A percentile compares a stretch with the other conserved stretches of the same genome.
These are phyloP conservation scores for Coleophora deauratella DNA, from an alignment of 2,888 invertebrate genomes.

Conservation along the genomic window DNA sequence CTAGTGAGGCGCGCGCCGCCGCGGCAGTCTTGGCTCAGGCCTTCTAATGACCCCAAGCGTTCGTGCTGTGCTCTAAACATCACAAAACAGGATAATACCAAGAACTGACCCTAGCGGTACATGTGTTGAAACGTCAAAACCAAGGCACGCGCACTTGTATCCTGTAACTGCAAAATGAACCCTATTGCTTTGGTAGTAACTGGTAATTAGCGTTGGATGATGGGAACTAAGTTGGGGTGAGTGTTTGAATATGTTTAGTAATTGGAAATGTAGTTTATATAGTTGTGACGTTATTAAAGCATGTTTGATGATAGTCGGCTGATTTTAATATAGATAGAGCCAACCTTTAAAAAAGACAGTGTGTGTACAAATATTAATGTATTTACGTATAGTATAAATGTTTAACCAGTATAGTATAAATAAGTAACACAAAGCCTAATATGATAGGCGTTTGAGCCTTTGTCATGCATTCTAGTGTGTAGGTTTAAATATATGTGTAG, in stretches of 20 bases:
- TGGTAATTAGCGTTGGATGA: constrained; percentile 47
- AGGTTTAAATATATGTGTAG: too few species aligned
- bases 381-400: too few species aligned
- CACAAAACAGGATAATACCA: too few species aligned
- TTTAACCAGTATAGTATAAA: too few species aligned
- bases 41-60: constrained; percentile 73
- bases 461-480: too few species aligned
- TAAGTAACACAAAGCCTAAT: too few species aligned
- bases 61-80: constrained; percentile 47
- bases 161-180: constrained; percentile 48
- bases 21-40: constrained; percentile 70
- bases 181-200: constrained; percentile 46
- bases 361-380: too few species aligned
- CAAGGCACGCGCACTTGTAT: constrained; percentile 49
- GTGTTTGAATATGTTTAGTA: constrained; percentile 14
- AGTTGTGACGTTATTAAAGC: too few species aligned
- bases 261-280: constrained; percentile 5
- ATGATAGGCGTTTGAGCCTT: too few species aligned
- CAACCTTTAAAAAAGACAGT: too few species aligned
- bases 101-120: constrained; percentile 22
- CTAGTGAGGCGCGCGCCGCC: constrained; percentile 54
- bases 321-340: too few species aligned
- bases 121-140: constrained; percentile 35
- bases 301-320: too few species aligned
- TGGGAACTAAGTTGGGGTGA: constrained; percentile 18